phyloP scores from a whole-genome alignment of 2,113 vertebrate genomes.

The Toxotes jaculatrix region DNA sequence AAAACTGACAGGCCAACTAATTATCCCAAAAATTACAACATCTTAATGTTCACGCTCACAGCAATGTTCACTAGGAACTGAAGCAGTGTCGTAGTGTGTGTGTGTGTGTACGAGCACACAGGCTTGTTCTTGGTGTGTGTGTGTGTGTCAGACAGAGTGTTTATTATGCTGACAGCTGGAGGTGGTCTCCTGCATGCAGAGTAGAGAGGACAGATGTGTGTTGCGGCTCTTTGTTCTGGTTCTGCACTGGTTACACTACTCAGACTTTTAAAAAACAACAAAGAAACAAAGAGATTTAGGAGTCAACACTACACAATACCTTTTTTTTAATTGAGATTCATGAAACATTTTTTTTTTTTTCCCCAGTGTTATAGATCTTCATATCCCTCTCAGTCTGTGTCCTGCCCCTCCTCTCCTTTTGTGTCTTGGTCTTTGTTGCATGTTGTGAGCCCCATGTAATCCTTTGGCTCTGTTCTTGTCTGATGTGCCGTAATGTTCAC shows the following conservation, averaged over 20 bases:
- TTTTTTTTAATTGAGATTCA: neutral
- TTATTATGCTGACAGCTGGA: conserved; percentile 80
- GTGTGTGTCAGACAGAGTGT: conserved; percentile 51
- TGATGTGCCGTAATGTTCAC: conserved; percentile 57
- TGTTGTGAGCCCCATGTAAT: conserved; percentile 59
- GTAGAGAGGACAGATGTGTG: conserved; percentile 70
- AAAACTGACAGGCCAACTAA: conserved; percentile 87
- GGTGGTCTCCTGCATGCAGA: conserved; percentile 76
- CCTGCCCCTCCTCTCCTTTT: conserved; percentile 2
- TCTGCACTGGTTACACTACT: conserved; percentile 36
- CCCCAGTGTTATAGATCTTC: neutral
- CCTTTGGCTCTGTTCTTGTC: conserved; percentile 57
- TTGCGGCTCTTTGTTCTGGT: conserved; percentile 69
- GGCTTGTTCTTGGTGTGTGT: conserved; percentile 36
- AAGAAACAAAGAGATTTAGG: conserved; percentile 12
- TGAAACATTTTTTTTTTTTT: neutral
- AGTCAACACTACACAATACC: neutral
- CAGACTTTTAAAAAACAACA: conserved; percentile 22
- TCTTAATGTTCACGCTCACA: conserved; percentile 83
- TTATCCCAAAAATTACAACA: conserved; percentile 87
- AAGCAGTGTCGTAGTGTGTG: conserved; percentile 1
- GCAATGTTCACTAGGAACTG: conserved; percentile 69
- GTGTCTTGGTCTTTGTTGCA: conserved; percentile 34
- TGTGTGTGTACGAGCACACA: neutral
- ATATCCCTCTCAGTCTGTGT: neutral